A percentile compares a stretch with the other conserved stretches of the same genome.
These are phyloP conservation scores for Galagoides demidoff DNA, from an alignment of 2,797 vertebrate genomes.

Conservation along the genomic window DNA sequence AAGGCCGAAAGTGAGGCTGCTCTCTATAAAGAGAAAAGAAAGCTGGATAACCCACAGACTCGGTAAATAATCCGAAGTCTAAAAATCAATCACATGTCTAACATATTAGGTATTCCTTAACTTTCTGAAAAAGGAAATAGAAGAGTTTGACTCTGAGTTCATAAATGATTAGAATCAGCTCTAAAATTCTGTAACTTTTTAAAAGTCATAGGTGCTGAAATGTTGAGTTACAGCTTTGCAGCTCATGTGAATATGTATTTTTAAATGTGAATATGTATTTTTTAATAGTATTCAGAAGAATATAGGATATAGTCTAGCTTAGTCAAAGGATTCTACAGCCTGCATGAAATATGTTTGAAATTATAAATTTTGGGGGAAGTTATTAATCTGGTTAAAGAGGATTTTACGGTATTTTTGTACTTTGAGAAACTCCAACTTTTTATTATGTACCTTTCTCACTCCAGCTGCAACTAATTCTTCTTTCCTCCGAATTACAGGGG, in stretches of 20 bases:
- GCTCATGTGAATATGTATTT: slow-evolving; percentile 61
- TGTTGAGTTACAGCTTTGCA: slow-evolving; percentile 60
- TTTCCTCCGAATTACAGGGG: slow-evolving; percentile 38
- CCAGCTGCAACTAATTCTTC: slow-evolving; percentile 39
- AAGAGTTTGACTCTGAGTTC: slow-evolving; percentile 33
- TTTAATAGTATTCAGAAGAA: slow-evolving; percentile 72
- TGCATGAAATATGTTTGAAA: slow-evolving; percentile 72
- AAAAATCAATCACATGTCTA: neutral
- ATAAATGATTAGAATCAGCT: slow-evolving; percentile 8
- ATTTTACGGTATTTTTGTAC: slow-evolving; percentile 74
- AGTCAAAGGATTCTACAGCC: slow-evolving; percentile 47
- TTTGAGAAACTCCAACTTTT: slow-evolving; percentile 65
- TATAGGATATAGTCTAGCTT: neutral
- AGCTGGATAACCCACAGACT: neutral
- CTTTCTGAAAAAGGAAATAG: slow-evolving; percentile 29
- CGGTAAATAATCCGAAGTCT: neutral
- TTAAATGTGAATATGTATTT: slow-evolving; percentile 53
- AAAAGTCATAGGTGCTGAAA: slow-evolving; percentile 46
- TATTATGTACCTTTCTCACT: slow-evolving; percentile 41
- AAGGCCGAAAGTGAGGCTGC: neutral
- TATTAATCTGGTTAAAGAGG: slow-evolving; percentile 74
- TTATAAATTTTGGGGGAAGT: slow-evolving; percentile 59
- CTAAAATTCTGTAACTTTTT: slow-evolving; percentile 47
- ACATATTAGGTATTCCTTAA: neutral
- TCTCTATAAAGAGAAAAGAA: neutral